These are phyloP conservation scores for Amazona ochrocephala DNA, from an alignment of 2,797 vertebrate species.

Conservation along the genomic window DNA sequence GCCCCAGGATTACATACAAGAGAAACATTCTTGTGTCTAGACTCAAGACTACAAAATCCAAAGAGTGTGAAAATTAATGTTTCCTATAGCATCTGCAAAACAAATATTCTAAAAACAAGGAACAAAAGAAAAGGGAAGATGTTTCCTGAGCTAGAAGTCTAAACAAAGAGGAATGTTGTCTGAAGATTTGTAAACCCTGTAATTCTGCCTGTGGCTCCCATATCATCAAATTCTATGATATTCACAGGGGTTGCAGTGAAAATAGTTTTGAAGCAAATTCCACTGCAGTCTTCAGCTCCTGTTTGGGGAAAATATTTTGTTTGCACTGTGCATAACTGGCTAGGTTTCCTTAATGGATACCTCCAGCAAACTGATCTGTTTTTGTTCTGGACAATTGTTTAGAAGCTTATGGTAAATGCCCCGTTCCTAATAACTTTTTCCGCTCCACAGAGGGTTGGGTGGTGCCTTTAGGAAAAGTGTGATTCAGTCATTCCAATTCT, in stretches of 20 bases:
- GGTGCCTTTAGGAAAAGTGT: slow-evolving; percentile 14
- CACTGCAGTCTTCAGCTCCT: background rate
- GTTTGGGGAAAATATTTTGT: background rate
- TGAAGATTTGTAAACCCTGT: background rate
- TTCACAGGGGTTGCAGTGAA: background rate
- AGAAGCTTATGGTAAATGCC: slow-evolving; percentile 34
- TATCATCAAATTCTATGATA: background rate
- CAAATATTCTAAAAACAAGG: background rate
- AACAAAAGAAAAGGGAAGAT: background rate
- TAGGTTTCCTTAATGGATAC: background rate
- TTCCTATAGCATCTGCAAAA: background rate
- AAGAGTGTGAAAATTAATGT: background rate
- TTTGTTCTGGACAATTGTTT: background rate
- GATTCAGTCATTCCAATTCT: slow-evolving; percentile 9
- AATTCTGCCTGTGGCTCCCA: background rate
- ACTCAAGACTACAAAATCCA: background rate
- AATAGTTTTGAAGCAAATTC: background rate
- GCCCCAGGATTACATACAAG: too few species aligned
- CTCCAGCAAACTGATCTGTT: background rate
- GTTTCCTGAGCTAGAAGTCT: background rate
- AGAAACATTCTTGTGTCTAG: background rate
- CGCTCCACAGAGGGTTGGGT: background rate
- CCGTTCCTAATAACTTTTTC: slow-evolving; percentile 37
- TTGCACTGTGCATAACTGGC: background rate
- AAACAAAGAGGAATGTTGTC: background rate